A percentile compares a stretch with the other conserved stretches of the same genome.
Evolutionary conservation across 2,113 vertebrate species (phyloP).

Genomic region (Dicentrarchus labrax): DNA sequence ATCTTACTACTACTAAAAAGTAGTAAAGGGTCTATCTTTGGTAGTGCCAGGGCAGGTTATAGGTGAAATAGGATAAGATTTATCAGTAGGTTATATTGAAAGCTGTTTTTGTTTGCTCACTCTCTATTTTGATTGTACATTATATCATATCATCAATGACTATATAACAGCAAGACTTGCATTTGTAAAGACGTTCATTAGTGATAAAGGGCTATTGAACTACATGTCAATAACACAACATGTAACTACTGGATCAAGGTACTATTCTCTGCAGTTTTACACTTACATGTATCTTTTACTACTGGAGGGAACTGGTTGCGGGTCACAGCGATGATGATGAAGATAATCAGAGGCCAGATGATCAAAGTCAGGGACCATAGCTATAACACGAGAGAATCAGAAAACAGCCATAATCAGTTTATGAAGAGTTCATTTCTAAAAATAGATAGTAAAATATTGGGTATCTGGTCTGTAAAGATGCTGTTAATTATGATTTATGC

Average conservation of each 20-base stretch:
- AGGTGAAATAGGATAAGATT: not conserved
- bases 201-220: not conserved
- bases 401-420: conserved; percentile 1
- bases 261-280: not conserved
- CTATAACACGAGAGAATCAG: conserved; percentile 83
- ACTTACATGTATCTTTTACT: conserved; percentile 90
- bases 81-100: not conserved
- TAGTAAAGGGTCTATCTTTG: too few relatives aligned
- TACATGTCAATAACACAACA: not conserved
- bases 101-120: not conserved
- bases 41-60: not conserved
- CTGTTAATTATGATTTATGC: too few relatives aligned
- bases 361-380: conserved; percentile 93
- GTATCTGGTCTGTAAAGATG: too few relatives aligned
- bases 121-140: not conserved
- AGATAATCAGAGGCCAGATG: conserved; percentile 93
- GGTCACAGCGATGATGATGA: conserved; percentile 93
- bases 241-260: not conserved
- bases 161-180: not conserved
- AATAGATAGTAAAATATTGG: not conserved
- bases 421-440: not conserved
- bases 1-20: not conserved
- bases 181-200: not conserved
- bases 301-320: conserved; percentile 89
- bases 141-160: not conserved